Conservation (phyloP, 2,888 invertebrate species). For the Monopis laevigella region DNA sequence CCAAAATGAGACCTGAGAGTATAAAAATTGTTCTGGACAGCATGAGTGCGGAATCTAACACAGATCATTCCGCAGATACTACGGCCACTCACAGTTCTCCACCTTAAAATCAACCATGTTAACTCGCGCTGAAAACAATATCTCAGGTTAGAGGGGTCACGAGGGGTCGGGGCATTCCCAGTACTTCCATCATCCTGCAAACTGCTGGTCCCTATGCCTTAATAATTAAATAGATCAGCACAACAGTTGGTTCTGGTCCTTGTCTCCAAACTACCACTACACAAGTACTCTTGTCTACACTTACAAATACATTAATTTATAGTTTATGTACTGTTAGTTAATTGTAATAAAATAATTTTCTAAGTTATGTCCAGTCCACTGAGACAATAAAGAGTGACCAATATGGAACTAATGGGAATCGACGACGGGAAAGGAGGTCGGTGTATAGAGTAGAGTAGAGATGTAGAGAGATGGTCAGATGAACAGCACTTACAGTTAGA, state of each 20-base stretch:
- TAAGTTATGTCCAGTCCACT: no score
- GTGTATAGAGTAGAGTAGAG: no score
- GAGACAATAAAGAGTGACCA: no score
- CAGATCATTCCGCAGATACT: constrained; percentile 43
- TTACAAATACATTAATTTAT: no score
- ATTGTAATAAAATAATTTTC: no score
- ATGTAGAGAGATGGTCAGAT: not conserved
- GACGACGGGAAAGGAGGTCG: no score
- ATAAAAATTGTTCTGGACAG: constrained; percentile 43
- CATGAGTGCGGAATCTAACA: constrained; percentile 41
- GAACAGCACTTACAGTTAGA: constrained; percentile 86
- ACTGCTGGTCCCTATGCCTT: not conserved
- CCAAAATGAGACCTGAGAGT: not conserved
- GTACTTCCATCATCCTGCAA: no score
- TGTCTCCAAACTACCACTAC: no score
- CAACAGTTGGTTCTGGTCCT: not conserved
- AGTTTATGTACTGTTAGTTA: no score
- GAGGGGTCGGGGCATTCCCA: no score
- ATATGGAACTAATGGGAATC: no score
- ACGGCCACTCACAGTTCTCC: constrained; percentile 68
- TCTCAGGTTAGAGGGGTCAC: constrained; percentile 7
- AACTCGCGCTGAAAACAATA: constrained; percentile 67
- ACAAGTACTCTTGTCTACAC: no score
- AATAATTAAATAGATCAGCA: not conserved
- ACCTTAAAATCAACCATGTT: constrained; percentile 70